Percentiles rank a stretch among this genome's conserved stretches.
Conservation (phyloP, 2,888 invertebrate genomes). For the Fragum whitleyi region DNA sequence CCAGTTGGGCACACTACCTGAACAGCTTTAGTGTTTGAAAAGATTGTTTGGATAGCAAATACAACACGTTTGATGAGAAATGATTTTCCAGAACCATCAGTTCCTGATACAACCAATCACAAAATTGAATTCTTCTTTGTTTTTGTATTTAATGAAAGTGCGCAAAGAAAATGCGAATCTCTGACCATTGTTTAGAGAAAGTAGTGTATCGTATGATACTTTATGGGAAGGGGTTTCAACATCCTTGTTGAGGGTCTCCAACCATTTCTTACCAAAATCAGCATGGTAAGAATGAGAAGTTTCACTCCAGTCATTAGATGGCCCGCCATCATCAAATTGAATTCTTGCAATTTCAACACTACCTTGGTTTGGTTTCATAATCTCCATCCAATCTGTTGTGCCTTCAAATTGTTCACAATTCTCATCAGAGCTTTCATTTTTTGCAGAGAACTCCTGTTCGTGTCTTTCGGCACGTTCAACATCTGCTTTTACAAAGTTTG, state of each 20-base stretch:
- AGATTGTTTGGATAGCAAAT: constrained; percentile 35
- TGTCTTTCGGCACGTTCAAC: constrained; percentile 43
- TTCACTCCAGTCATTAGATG: constrained; percentile 43
- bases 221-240: background rate
- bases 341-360: constrained; percentile 27
- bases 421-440: no score
- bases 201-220: no score
- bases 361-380: constrained; percentile 36
- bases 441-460: no score
- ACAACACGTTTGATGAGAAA: constrained; percentile 63
- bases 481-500: constrained; percentile 62
- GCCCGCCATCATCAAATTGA: constrained; percentile 55
- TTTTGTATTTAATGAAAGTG: constrained; percentile 32
- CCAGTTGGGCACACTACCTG: constrained; percentile 68
- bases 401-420: background rate
- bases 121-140: constrained; percentile 25
- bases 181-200: constrained; percentile 65
- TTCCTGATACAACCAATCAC: constrained; percentile 58
- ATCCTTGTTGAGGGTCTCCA: no score
- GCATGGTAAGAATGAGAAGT: constrained; percentile 27
- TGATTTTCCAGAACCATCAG: constrained; percentile 64
- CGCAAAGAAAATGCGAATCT: constrained; percentile 60
- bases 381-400: constrained; percentile 61
- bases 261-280: constrained; percentile 28
- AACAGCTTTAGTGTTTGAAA: constrained; percentile 49